Conservation (phyloP, 64 coral and sea anemone genomes). For the Montipora capricornis region DNA sequence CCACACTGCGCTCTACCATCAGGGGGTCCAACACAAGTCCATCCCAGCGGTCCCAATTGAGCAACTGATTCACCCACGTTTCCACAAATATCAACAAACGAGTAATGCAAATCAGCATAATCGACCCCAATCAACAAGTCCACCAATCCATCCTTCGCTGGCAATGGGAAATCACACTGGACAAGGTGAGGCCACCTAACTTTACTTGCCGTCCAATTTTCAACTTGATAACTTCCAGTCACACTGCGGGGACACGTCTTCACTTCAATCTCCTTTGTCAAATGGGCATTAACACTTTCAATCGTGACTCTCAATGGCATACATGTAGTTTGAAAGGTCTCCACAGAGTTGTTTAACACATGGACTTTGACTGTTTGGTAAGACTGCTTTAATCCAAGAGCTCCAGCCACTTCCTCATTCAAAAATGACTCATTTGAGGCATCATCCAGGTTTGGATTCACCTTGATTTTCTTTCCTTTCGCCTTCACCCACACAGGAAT, state of each 20-base stretch:
- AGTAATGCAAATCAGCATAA: slow-evolving; percentile 66
- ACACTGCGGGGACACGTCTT: slow-evolving; percentile 65
- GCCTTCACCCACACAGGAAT: slow-evolving; percentile 52
- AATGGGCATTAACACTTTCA: slow-evolving; percentile 74
- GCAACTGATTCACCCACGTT: slow-evolving; percentile 40
- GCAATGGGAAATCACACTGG: not conserved
- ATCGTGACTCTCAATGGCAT: slow-evolving; percentile 58
- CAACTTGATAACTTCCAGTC: slow-evolving; percentile 64
- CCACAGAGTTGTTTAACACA: slow-evolving; percentile 70
- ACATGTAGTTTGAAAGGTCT: slow-evolving; percentile 57
- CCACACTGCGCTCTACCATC: not conserved
- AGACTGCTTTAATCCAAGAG: slow-evolving; percentile 26
- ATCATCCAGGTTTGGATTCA: slow-evolving; percentile 68
- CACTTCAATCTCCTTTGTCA: slow-evolving; percentile 60
- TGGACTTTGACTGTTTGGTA: slow-evolving; percentile 68
- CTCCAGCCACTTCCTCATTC: slow-evolving; percentile 61
- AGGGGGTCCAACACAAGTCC: slow-evolving; percentile 40
- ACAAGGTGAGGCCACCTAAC: slow-evolving; percentile 45
- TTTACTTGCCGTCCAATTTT: slow-evolving; percentile 55
- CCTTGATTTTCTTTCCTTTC: slow-evolving; percentile 28
- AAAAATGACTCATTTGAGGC: slow-evolving; percentile 69
- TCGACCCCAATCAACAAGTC: slow-evolving; percentile 57
- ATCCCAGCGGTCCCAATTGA: slow-evolving; percentile 46
- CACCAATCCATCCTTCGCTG: slow-evolving; percentile 28
- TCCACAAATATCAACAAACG: slow-evolving; percentile 54